phyloP scores from a whole-genome alignment of 1,140 invertebrate species.

The Drosophila arizonae region DNA sequence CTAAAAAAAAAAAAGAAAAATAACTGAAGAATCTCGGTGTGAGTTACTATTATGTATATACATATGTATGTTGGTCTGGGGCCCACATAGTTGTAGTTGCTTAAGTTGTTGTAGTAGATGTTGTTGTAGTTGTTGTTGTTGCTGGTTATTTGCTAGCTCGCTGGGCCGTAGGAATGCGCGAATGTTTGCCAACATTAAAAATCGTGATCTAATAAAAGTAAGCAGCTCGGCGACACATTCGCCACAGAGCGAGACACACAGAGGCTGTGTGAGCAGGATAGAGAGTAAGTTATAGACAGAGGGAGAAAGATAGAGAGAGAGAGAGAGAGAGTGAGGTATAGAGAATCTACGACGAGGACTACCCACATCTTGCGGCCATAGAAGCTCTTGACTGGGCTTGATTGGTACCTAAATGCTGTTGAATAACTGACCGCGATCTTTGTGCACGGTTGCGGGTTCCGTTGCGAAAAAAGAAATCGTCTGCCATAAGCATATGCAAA shows the following conservation, averaged over 20 bases:
- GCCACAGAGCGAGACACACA: background rate
- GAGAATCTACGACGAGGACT: constrained; percentile 6
- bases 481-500: constrained; percentile 47
- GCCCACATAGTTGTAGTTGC: constrained; percentile 56
- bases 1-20: constrained; percentile 25
- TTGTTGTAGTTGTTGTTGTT: constrained; percentile 30
- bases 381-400: constrained; percentile 18
- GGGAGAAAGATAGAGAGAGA: background rate
- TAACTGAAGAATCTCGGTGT: constrained; percentile 64
- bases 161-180: constrained; percentile 64
- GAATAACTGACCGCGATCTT: constrained; percentile 51
- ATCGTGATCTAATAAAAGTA: constrained; percentile 75
- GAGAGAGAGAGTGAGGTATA: background rate
- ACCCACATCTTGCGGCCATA: constrained; percentile 24
- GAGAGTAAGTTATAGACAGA: background rate
- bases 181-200: constrained; percentile 78
- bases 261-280: background rate
- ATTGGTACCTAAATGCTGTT: constrained; percentile 48
- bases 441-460: constrained; percentile 34
- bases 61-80: constrained; percentile 16
- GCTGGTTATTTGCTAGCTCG: constrained; percentile 31
- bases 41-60: constrained; percentile 67
- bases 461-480: constrained; percentile 67
- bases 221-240: constrained; percentile 45
- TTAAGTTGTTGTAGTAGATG: constrained; percentile 24